These are phyloP conservation scores for Xylocampa areola DNA, from an alignment of 2,888 invertebrate genomes.

Conservation along the genomic window DNA sequence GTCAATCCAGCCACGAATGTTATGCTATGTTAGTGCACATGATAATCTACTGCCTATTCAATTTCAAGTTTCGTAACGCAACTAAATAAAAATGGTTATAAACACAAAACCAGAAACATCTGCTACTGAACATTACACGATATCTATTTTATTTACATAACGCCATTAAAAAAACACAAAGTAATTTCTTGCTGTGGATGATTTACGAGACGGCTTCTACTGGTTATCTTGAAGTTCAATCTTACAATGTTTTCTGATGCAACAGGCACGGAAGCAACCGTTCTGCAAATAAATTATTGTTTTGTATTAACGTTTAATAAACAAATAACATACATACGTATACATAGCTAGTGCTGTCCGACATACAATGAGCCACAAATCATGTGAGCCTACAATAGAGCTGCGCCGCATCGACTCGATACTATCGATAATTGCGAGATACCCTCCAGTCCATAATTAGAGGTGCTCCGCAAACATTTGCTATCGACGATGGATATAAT, in stretches of 20 bases:
- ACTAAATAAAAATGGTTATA: too few relatives aligned
- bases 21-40: too few relatives aligned
- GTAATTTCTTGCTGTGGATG: conserved; percentile 27
- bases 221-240: conserved; percentile 27
- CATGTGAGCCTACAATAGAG: conserved; percentile 54
- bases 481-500: conserved; percentile 42
- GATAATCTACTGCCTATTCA: too few relatives aligned
- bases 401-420: conserved; percentile 54
- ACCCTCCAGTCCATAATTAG: conserved; percentile 55
- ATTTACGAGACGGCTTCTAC: too few relatives aligned
- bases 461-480: conserved; percentile 49
- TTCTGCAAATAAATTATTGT: conserved; percentile 38
- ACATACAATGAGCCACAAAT: conserved; percentile 54
- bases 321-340: conserved; percentile 23
- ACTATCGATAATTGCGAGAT: conserved; percentile 63
- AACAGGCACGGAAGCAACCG: conserved; percentile 30
- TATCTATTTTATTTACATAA: conserved; percentile 31
- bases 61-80: too few relatives aligned
- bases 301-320: conserved; percentile 39
- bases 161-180: conserved; percentile 35
- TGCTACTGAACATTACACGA: conserved; percentile 13
- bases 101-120: conserved; percentile 11
- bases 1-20: too few relatives aligned
- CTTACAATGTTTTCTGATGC: conserved; percentile 19
- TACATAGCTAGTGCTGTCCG: conserved; percentile 13